Evolutionary conservation across 1,140 invertebrate genomes (phyloP).

Genomic region (Holcopasites calliopsidis): DNA sequence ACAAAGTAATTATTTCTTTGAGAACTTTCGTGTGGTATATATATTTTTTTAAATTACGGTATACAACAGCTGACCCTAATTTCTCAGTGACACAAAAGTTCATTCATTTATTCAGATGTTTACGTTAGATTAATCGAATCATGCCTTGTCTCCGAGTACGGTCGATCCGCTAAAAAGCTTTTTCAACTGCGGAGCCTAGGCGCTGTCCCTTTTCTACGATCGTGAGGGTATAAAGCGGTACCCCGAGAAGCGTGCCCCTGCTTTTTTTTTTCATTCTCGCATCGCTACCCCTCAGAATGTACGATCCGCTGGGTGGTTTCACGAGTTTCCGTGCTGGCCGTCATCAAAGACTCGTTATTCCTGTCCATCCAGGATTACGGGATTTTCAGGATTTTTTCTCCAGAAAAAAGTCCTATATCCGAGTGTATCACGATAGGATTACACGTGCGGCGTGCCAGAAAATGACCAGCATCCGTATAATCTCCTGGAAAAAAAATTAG

Average conservation of each 20-base stretch:
- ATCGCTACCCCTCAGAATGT: conserved; percentile 53
- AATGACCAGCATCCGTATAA: conserved; percentile 72
- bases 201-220: conserved; percentile 14
- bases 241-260: conserved; percentile 65
- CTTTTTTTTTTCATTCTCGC: conserved; percentile 65
- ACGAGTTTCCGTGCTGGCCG: conserved; percentile 62
- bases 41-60: too few species aligned
- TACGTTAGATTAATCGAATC: not conserved
- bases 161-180: not conserved
- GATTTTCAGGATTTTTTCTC: conserved; percentile 69
- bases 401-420: conserved; percentile 68
- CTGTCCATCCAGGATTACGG: conserved; percentile 75
- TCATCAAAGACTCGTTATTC: conserved; percentile 78
- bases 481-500: conserved; percentile 67
- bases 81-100: too few species aligned
- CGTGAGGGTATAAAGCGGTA: conserved; percentile 57
- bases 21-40: too few species aligned
- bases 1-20: too few species aligned
- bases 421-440: conserved; percentile 73
- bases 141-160: not conserved
- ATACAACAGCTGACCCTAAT: too few species aligned
- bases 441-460: conserved; percentile 66
- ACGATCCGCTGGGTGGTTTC: conserved; percentile 65
- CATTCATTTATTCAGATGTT: not conserved
- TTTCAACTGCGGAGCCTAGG: not conserved